Base-by-base conservation (phyloP, 2,797 vertebrate genomes). In the Erpetoichthys calabaricus region DNA sequence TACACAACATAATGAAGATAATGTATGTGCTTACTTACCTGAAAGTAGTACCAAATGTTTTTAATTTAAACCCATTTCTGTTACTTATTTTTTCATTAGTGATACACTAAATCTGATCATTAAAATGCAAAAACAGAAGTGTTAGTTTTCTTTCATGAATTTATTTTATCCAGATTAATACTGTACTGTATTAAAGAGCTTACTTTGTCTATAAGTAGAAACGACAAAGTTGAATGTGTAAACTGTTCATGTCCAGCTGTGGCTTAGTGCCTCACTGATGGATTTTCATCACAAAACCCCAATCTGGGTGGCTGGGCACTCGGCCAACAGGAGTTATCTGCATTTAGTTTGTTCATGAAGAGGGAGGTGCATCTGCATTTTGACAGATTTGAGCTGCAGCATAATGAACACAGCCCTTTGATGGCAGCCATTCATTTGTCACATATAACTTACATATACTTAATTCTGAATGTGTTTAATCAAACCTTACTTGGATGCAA, bases 221-320 rank as follows among this genome's bases (percentile, higher is more conserved):
- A 5, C 71, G 73, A 77, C 78, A 74, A 77, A 76, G 76, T 73
- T 80, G 72, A 74, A 62, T 60, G 73, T 75, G 80, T 77, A 78
- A 68, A 77, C 74, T 70, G 74, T 73, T 79, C 69, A 70, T 66
- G 65, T 79, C 71, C 75, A 71, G 77, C 67, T 45, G 62, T 73
- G 76, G 80, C 80, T 84, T 80, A 84, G 78, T 77, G 76, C 63
- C 74, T 81, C 77, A 77, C 78, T 70, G 67, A 75, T 79, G 81
- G 76, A 81, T 80, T 78, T 81, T 78, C 76, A 73, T 73, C 78
- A 73, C 76, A 76, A 72, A 75, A 50, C 73, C 66, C 75, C 76
- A 80, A 80, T 75, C 77, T 74, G 75, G 71, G 60, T 64, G 67
- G 78, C 60, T 74, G 74, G 73, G 79, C 75, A 73, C 67, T 66